Evolutionary conservation across 2,888 invertebrate species (phyloP).

Genomic region (Cerastis leucographa): DNA sequence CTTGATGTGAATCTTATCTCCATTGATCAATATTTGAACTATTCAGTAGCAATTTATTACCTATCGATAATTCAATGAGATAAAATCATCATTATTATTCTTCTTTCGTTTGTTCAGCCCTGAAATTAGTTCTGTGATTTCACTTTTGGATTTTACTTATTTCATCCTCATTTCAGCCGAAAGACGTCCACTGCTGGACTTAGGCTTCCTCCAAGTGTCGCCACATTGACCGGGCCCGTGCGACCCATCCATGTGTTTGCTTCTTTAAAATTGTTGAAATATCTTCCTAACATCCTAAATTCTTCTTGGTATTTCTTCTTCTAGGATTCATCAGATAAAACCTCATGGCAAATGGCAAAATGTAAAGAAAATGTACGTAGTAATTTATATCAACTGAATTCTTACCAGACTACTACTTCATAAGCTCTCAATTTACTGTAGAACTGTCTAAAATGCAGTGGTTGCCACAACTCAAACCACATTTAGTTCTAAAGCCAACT

Average conservation of each 20-base stretch:
- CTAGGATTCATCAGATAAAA: not conserved
- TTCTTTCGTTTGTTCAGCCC: not conserved
- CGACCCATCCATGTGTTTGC: not conserved
- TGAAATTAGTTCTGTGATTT: constrained; percentile 22
- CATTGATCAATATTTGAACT: not conserved
- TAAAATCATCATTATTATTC: constrained; percentile 12
- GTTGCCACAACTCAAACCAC: constrained; percentile 35
- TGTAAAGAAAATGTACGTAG: not conserved
- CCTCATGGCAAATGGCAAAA: not conserved
- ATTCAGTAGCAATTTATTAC: constrained; percentile 25
- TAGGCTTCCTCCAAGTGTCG: no score
- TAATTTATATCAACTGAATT: not conserved
- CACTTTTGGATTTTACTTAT: not conserved
- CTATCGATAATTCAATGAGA: constrained; percentile 15
- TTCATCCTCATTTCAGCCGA: no score
- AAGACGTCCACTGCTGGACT: no score
- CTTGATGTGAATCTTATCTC: constrained; percentile 30
- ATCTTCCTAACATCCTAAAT: not conserved
- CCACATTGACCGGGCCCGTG: no score
- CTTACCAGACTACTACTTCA: no score
- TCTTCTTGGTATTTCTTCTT: not conserved
- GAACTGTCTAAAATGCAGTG: not conserved
- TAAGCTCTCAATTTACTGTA: not conserved
- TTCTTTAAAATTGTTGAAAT: not conserved
- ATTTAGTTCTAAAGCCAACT: constrained; percentile 26